Conservation (phyloP, 1,140 invertebrate genomes). For the Drosophila murphyi region DNA sequence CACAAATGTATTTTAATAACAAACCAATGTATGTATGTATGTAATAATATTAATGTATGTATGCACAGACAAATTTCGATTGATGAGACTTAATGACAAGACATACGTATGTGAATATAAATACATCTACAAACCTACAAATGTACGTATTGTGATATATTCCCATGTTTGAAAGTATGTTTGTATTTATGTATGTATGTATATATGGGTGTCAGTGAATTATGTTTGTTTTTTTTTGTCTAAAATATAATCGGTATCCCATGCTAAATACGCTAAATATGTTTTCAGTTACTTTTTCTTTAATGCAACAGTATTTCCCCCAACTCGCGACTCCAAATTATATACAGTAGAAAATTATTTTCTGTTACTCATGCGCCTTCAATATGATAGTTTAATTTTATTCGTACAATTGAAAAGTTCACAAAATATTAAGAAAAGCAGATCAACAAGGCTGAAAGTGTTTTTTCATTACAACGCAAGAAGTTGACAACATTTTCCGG, state of each 20-base stretch:
- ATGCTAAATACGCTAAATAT: constrained; percentile 64
- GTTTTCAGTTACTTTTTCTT: constrained; percentile 78
- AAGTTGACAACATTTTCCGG: constrained; percentile 32
- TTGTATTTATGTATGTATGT: constrained; percentile 17
- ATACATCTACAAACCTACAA: background rate
- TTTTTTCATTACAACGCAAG: constrained; percentile 39
- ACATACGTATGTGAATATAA: background rate
- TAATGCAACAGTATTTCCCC: constrained; percentile 79
- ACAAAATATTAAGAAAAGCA: constrained; percentile 60
- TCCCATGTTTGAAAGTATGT: constrained; percentile 29
- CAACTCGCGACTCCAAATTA: constrained; percentile 80
- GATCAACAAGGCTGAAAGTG: constrained; percentile 23
- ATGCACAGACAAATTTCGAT: background rate
- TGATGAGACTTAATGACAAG: background rate
- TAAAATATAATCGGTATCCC: constrained; percentile 74
- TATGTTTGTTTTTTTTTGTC: constrained; percentile 61
- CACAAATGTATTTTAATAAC: constrained; percentile 1
- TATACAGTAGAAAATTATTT: constrained; percentile 84
- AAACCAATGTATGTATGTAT: background rate
- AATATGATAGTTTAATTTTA: constrained; percentile 84
- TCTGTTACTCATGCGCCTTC: constrained; percentile 84
- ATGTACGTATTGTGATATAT: constrained; percentile 49
- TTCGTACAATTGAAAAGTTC: constrained; percentile 84
- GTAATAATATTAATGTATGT: background rate
- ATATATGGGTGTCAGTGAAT: constrained; percentile 18